phyloP scores from a whole-genome alignment of 2,113 vertebrate genomes.

The Phaethornis superciliosus region DNA sequence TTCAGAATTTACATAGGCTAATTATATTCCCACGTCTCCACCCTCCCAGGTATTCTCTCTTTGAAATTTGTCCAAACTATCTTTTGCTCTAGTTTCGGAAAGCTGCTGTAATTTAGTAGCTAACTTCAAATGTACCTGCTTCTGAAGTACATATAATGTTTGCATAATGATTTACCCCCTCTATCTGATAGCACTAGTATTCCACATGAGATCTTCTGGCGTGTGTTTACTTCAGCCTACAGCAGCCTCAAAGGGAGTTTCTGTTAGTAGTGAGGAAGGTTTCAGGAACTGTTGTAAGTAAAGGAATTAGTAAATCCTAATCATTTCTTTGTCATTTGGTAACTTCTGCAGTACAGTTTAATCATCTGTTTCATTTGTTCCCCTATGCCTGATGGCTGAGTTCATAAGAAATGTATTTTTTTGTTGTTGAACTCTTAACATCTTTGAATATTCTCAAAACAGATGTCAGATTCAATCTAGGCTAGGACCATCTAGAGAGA shows the following conservation, averaged over 20 bases:
- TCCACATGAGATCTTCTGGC: not conserved
- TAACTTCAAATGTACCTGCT: not conserved
- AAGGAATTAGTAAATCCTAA: not conserved
- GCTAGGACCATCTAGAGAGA: not conserved
- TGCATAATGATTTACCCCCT: not conserved
- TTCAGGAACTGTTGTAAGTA: not conserved
- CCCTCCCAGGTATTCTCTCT: not conserved
- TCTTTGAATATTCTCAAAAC: constrained; percentile 1
- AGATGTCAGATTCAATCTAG: not conserved
- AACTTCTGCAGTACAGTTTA: not conserved
- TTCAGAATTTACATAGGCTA: constrained; percentile 56
- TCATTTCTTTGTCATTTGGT: not conserved
- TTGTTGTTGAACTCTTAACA: not conserved
- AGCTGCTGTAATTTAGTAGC: not conserved
- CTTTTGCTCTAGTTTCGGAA: not conserved
- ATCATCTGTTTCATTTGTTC: not conserved
- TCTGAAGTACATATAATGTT: not conserved
- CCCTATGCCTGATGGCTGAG: not conserved
- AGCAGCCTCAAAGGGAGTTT: not conserved
- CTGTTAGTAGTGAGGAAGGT: not conserved
- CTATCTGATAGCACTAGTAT: not conserved
- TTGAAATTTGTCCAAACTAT: constrained; percentile 2
- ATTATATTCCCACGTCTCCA: constrained; percentile 25
- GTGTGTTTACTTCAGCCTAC: not conserved
- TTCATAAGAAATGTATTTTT: not conserved